Percentiles rank a stretch among this genome's conserved stretches.
Conservation (phyloP, 1,140 invertebrate genomes). For the Zaprionus africanus region DNA sequence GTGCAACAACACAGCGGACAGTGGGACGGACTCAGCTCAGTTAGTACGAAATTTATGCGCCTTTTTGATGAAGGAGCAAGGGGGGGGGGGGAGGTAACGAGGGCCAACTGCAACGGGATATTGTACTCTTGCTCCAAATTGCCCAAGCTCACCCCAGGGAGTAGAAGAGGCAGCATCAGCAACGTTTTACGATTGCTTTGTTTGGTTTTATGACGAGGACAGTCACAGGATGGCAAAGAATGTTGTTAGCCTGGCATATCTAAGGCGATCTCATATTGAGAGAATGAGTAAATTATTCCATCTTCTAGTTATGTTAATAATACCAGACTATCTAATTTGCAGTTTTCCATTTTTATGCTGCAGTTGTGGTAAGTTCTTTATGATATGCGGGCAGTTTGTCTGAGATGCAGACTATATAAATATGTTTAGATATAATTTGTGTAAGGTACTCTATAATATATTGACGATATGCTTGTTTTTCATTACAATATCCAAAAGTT, state of each 20-base stretch:
- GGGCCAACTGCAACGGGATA: background rate
- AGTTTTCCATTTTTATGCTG: constrained; percentile 1
- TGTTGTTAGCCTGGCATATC: background rate
- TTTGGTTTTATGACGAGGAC: constrained; percentile 30
- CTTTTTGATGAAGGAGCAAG: background rate
- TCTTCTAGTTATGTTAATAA: background rate
- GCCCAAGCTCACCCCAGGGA: background rate
- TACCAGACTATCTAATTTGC: background rate
- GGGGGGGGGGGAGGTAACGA: background rate
- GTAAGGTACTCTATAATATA: no score
- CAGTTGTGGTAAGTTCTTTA: background rate
- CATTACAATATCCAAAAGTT: no score
- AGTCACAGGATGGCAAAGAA: background rate
- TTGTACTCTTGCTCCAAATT: background rate
- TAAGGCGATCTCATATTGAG: background rate
- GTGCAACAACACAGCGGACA: constrained; percentile 58
- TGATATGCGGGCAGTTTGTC: background rate
- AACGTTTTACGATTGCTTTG: constrained; percentile 20
- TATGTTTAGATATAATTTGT: background rate
- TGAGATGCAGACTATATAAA: background rate
- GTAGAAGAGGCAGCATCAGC: background rate
- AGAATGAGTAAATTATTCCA: background rate
- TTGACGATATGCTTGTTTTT: no score
- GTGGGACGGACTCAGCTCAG: background rate
- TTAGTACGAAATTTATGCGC: constrained; percentile 1